These are phyloP conservation scores for Rhinolophus ferrumequinum DNA, from an alignment of 2,113 vertebrate genomes.

Conservation along the genomic window DNA sequence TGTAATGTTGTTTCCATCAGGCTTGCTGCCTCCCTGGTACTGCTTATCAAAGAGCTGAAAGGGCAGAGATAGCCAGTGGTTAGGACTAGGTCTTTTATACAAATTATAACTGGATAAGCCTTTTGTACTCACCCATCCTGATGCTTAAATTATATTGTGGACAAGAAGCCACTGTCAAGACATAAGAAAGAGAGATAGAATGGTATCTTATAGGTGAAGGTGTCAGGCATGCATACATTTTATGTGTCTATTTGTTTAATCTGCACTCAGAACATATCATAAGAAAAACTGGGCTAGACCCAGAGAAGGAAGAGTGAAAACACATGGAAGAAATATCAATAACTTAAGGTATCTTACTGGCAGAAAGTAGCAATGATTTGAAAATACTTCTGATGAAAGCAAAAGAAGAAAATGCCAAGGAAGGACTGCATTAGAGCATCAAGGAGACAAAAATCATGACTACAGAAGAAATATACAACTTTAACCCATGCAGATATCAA, in stretches of 20 bases:
- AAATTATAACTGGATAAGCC: background rate
- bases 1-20: background rate
- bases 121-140: background rate
- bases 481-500: background rate
- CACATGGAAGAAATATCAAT: background rate
- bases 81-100: background rate
- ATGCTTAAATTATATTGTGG: background rate
- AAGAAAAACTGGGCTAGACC: background rate
- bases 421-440: background rate
- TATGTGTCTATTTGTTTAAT: background rate
- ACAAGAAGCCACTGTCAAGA: background rate
- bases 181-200: background rate
- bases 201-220: background rate
- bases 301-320: background rate
- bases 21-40: background rate
- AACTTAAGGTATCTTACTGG: background rate
- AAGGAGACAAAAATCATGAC: background rate
- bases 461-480: background rate
- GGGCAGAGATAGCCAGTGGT: background rate
- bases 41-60: background rate
- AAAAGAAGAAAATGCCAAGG: background rate
- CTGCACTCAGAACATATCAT: background rate
- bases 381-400: background rate
- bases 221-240: background rate
- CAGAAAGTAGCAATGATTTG: background rate